Percentiles rank a stretch among this genome's conserved stretches.
phyloP scores from a whole-genome alignment of 2,888 invertebrate genomes.

The Melanargia galathea region DNA sequence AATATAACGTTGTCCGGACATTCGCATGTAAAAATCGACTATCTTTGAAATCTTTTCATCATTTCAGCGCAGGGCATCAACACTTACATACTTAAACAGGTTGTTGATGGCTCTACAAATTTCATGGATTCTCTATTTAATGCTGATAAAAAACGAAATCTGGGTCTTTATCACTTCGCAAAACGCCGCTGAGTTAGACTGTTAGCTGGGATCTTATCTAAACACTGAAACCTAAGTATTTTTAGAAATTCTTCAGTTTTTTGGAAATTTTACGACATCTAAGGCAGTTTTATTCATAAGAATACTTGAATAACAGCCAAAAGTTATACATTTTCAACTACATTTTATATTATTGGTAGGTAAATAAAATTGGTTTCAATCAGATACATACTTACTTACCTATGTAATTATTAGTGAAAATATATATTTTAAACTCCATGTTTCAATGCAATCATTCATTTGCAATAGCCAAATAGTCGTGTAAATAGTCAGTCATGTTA shows the following conservation, averaged over 20 bases:
- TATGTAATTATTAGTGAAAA: no score
- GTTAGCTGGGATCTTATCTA: background rate
- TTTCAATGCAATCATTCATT: no score
- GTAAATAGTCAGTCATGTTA: background rate
- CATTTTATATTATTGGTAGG: no score
- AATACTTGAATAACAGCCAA: background rate
- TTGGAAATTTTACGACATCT: background rate
- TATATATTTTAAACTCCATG: no score
- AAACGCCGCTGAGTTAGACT: background rate
- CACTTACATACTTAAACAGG: slow-evolving; percentile 31
- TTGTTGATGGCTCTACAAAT: slow-evolving; percentile 30
- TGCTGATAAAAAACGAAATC: slow-evolving; percentile 26
- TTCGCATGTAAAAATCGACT: background rate
- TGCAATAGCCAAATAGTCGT: background rate
- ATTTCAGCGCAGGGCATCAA: slow-evolving; percentile 30
- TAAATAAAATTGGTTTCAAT: no score
- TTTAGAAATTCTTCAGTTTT: background rate
- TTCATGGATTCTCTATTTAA: slow-evolving; percentile 32
- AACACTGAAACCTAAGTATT: background rate
- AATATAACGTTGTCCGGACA: background rate
- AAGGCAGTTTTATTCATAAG: background rate
- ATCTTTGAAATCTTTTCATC: slow-evolving; percentile 31
- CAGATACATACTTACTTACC: no score
- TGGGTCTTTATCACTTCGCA: slow-evolving; percentile 13
- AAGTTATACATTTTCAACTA: background rate